Percentiles rank a stretch among this genome's conserved stretches.
These are phyloP conservation scores for Eueremaeus valkanovi DNA, from an alignment of 2,888 invertebrate genomes.

Conservation along the genomic window DNA sequence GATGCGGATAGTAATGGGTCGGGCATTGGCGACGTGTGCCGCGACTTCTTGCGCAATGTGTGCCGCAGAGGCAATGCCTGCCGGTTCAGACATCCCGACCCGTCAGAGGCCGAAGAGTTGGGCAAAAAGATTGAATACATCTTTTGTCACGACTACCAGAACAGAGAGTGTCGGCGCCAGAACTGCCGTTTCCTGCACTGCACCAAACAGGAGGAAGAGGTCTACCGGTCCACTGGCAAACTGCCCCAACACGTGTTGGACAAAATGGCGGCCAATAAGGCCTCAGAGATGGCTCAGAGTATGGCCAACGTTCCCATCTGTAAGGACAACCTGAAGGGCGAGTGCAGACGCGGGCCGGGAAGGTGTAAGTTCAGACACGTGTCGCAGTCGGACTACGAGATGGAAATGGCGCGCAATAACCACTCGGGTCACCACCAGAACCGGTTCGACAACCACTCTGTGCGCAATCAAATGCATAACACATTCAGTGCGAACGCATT, in stretches of 20 bases:
- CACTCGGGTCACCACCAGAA: slow-evolving; percentile 35
- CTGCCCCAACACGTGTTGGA: slow-evolving; percentile 61
- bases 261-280: slow-evolving; percentile 47
- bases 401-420: slow-evolving; percentile 3
- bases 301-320: slow-evolving; percentile 56
- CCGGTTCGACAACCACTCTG: slow-evolving; percentile 1
- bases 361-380: slow-evolving; percentile 57
- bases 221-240: slow-evolving; percentile 66
- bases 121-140: slow-evolving; percentile 51
- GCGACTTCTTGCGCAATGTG: slow-evolving; percentile 61
- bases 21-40: slow-evolving; percentile 57
- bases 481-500: neutral
- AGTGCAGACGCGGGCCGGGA: slow-evolving; percentile 57
- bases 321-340: slow-evolving; percentile 61
- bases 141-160: slow-evolving; percentile 64
- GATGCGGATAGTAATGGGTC: neutral
- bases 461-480: slow-evolving; percentile 26
- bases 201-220: slow-evolving; percentile 66
- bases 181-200: slow-evolving; percentile 75
- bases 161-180: slow-evolving; percentile 67
- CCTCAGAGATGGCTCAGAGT: slow-evolving; percentile 16
- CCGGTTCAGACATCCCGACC: slow-evolving; percentile 57
- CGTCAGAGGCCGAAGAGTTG: slow-evolving; percentile 51
- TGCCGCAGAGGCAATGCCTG: slow-evolving; percentile 61
- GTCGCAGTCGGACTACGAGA: slow-evolving; percentile 14